phyloP scores from a whole-genome alignment of 2,113 vertebrate species.

The Plectropomus leopardus region DNA sequence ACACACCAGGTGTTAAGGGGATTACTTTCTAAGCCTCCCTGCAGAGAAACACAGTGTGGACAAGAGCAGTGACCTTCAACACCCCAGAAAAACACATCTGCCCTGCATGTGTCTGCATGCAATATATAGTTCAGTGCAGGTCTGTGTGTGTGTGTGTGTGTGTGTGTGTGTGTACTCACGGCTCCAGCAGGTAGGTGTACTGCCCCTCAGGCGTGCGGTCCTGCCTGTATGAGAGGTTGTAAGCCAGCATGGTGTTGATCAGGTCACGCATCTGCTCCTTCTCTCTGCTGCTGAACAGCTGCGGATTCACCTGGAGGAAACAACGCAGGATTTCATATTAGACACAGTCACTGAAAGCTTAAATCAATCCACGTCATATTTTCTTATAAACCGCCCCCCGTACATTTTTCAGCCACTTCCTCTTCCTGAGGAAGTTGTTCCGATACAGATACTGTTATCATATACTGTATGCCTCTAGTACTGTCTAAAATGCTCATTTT shows the following conservation, averaged over 20 bases:
- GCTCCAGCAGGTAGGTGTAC: conserved; percentile 92
- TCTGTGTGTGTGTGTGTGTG: conserved; percentile 24
- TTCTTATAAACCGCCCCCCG: too few relatives aligned
- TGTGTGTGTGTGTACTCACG: conserved; percentile 87
- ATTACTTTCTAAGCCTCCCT: conserved; percentile 75
- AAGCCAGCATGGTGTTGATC: conserved; percentile 94
- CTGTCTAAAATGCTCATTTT: too few relatives aligned
- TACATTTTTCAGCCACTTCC: too few relatives aligned
- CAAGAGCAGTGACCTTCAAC: conserved; percentile 71
- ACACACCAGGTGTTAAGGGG: conserved; percentile 57
- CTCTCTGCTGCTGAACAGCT: conserved; percentile 94
- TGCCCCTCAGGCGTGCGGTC: conserved; percentile 93
- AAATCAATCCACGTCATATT: background rate
- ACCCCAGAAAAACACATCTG: conserved; percentile 47
- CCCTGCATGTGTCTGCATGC: conserved; percentile 24
- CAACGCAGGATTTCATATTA: background rate
- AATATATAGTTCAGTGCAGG: background rate
- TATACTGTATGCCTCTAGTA: too few relatives aligned
- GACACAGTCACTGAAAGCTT: background rate
- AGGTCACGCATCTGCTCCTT: conserved; percentile 93
- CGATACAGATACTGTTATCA: too few relatives aligned
- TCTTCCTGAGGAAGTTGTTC: too few relatives aligned
- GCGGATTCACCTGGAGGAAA: conserved; percentile 91
- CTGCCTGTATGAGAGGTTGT: conserved; percentile 96
- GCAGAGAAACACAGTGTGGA: conserved; percentile 50